Evolutionary conservation across 1,140 invertebrate species (phyloP), one percentile per base, ranked within the genome.

Genomic region (Trichonephila clavipes): DNA sequence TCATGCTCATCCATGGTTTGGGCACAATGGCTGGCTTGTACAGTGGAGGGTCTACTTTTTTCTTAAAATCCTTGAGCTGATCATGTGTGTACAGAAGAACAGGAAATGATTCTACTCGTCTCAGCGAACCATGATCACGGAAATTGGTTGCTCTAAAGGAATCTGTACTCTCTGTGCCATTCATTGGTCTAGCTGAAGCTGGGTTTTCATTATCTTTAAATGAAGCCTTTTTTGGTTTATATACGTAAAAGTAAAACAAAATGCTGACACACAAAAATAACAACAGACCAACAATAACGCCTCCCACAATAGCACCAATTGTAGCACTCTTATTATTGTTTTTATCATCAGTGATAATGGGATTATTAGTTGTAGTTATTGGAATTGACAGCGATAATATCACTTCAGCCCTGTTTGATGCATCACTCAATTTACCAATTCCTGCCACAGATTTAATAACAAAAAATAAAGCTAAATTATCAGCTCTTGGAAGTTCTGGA

Each of bases 51-150:
- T 64, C 28, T 2, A 58, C 51, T 90, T 88, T 93, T 10, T 88
- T 51, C 62, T 62, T 93, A 21, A 66, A 44, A 18, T 93, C 85
- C 28, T 88, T 87, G 10, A 93, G 61, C 66, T 93, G 92, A 81
- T 93, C 86, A 44, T 93, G 92, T 16, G 92, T 93, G 58, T 93
- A 93, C 12, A 93, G 44, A 7, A 93, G 3, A 12, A 93, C 92
- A 14, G 92, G 92, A 81, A 93, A 77, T n/a, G 92, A 81, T 62
- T 93, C 92, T 2, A 40, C 85, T 62, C 64, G 44, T 24, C 58
- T 92, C 82, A 69, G 51, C 24, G n/a, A 66, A 19, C 19, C 51
- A 44, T 14, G 51, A 24, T 58, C 40, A 21, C 81, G 40, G 6
- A 66, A 28, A 34, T 10, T 16, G 28, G 24, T 4, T 16, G 69